Percentiles rank a stretch among this genome's conserved stretches.
Evolutionary conservation across 2,888 invertebrate genomes (phyloP).

Genomic region (Drosophila longiperda): DNA sequence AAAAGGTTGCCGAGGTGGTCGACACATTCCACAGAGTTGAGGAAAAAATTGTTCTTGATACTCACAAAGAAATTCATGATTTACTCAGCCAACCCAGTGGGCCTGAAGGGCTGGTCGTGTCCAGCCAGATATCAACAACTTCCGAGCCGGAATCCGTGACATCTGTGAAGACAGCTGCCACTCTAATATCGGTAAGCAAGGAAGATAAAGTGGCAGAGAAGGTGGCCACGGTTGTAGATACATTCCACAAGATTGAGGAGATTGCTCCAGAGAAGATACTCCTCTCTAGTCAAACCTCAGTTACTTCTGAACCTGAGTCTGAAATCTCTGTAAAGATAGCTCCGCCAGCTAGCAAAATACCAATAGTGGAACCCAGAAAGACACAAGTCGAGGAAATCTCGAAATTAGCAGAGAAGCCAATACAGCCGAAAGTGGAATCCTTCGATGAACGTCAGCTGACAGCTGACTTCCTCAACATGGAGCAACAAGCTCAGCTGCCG

Average conservation of each 20-base stretch:
- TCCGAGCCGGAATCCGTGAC: constrained; percentile 60
- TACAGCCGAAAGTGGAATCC: constrained; percentile 27
- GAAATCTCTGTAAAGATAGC: constrained; percentile 46
- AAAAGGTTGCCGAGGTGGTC: constrained; percentile 54
- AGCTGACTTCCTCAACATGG: constrained; percentile 70
- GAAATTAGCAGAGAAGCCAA: constrained; percentile 28
- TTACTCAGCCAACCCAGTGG: constrained; percentile 55
- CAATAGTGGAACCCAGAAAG: constrained; percentile 60
- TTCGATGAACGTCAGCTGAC: constrained; percentile 62
- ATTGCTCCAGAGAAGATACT: constrained; percentile 38
- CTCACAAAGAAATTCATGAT: constrained; percentile 70
- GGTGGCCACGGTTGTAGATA: constrained; percentile 55
- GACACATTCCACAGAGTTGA: constrained; percentile 70
- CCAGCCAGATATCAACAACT: constrained; percentile 55
- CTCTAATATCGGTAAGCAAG: constrained; percentile 15
- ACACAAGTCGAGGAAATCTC: constrained; percentile 36
- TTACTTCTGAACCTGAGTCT: constrained; percentile 62
- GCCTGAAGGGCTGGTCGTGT: constrained; percentile 41
- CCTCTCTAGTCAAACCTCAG: constrained; percentile 60
- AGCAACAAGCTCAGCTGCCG: constrained; percentile 64
- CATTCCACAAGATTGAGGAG: constrained; percentile 69
- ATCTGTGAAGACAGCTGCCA: constrained; percentile 44
- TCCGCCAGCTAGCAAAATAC: constrained; percentile 51
- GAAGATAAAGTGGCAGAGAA: constrained; percentile 48
- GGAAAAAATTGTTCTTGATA: constrained; percentile 52